Percentiles rank a stretch among this genome's conserved stretches.
Evolutionary conservation across 2,113 vertebrate genomes (phyloP).

Genomic region (Pachycephala philippinensis): DNA sequence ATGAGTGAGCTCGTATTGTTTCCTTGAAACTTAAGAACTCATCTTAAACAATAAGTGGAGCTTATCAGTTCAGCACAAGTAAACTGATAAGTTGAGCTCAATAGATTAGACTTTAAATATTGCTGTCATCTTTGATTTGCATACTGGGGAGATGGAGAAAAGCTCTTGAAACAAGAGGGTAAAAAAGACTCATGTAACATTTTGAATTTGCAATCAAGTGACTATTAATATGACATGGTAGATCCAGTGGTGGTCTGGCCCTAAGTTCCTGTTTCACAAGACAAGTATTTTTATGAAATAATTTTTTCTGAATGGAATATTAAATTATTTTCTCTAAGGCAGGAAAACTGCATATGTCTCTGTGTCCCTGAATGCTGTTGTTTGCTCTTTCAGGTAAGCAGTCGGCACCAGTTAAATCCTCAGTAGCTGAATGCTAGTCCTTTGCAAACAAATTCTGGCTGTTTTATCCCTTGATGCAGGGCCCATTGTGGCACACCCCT

Average conservation of each 20-base stretch:
- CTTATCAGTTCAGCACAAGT: not conserved
- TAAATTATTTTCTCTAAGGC: not conserved
- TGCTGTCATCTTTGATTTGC: not conserved
- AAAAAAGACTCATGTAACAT: accelerated
- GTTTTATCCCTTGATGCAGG: not conserved
- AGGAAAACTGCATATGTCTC: not conserved
- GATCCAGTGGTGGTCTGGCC: not conserved
- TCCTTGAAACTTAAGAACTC: not conserved
- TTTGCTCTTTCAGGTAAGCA: not conserved
- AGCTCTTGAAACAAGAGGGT: not conserved
- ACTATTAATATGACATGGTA: not conserved
- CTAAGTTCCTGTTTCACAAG: not conserved
- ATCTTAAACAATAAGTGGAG: not conserved
- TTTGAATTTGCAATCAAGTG: not conserved
- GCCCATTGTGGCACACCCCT: not conserved
- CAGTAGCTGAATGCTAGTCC: not conserved
- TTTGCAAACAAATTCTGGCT: not conserved
- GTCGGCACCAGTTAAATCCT: not conserved
- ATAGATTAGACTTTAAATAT: not conserved
- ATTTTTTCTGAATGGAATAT: not conserved
- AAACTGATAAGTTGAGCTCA: not conserved
- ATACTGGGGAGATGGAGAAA: not conserved
- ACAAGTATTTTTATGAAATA: not conserved
- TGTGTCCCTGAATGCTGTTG: not conserved
- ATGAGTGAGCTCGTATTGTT: not conserved